Percentiles rank a stretch among this genome's conserved stretches.
phyloP scores from a whole-genome alignment of 2,113 vertebrate genomes.

The Machaerirhynchus nigripectus region DNA sequence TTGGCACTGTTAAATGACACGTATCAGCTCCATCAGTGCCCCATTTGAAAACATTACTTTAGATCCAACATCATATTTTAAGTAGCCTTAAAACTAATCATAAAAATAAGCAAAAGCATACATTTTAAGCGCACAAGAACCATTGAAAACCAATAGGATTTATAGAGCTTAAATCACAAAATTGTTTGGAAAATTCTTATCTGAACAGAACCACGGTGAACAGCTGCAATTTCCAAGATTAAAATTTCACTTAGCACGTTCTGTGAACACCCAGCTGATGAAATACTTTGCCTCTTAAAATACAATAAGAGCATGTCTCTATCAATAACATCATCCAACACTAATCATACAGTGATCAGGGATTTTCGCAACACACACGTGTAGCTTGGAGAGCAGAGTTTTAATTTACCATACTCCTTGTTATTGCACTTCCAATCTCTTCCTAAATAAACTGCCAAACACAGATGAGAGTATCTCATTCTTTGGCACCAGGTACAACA shows the following conservation, averaged over 20 bases:
- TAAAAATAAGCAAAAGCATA: neutral
- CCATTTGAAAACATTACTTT: neutral
- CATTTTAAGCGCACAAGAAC: neutral
- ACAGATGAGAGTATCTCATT: neutral
- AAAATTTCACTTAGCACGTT: neutral
- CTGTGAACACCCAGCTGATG: neutral
- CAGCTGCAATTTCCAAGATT: neutral
- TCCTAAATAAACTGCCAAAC: neutral
- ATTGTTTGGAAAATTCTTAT: neutral
- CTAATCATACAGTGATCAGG: neutral
- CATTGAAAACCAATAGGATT: neutral
- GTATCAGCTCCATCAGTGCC: neutral
- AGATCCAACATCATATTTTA: neutral
- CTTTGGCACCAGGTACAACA: neutral
- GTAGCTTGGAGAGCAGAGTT: neutral
- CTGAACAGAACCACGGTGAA: accelerated
- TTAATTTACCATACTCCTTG: neutral
- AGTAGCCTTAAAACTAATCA: neutral
- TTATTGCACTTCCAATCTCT: neutral
- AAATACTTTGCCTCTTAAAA: neutral
- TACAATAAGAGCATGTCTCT: neutral
- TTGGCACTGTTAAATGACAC: neutral
- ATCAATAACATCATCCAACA: neutral
- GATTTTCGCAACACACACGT: neutral
- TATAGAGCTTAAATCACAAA: neutral